Evolutionary conservation across 2,888 invertebrate genomes (phyloP), one percentile per base, ranked within the genome.

Genomic region (Scelioninae gen. 2): DNA sequence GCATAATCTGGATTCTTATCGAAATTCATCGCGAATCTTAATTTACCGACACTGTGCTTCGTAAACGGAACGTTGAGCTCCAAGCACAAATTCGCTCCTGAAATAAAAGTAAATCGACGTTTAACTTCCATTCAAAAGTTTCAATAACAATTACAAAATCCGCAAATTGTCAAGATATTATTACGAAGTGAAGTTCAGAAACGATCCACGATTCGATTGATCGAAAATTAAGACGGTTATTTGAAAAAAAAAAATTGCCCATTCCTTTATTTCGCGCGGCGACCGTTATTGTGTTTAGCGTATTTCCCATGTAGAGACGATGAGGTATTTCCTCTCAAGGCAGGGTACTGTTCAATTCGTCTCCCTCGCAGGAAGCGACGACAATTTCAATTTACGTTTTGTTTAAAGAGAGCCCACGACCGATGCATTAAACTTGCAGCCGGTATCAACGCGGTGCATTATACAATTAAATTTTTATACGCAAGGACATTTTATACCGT

Each of bases 381-480:
- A 82, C 82, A 85, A 85, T 84, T 85, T 84, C 83, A 84, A 84
- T 84, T 84, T 82, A 82, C 79, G 76, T 83, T 83, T 82, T 73
- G 75, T 73, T 75, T 75, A 73, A 75, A 75, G 39, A 69, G 73
- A 73, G 69, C 69, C 65, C 67, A 67, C 69, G 73, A 73, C 65
- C 52, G 69, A 75, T 72, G 74, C 74, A 63, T 71, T 58, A 58
- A 74, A 60, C 41, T 71, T 72, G 58, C 55, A 55, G 58, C 43
- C 67, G 67, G 68, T 69, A 72, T 72, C 70, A 71, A 50, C 64
- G 68, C 53, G 50, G 63, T 37, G 43, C 35, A 75, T 73, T 70
- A 73, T 61, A 70, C 65, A 70, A 75, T 75, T 73, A 72, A 73
- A 73, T 65, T 65, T 46, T 58, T 71, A 63, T 60, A 43, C 50